Conservation (phyloP, 2,113 vertebrate genomes). For the Rhinoderma darwinii region DNA sequence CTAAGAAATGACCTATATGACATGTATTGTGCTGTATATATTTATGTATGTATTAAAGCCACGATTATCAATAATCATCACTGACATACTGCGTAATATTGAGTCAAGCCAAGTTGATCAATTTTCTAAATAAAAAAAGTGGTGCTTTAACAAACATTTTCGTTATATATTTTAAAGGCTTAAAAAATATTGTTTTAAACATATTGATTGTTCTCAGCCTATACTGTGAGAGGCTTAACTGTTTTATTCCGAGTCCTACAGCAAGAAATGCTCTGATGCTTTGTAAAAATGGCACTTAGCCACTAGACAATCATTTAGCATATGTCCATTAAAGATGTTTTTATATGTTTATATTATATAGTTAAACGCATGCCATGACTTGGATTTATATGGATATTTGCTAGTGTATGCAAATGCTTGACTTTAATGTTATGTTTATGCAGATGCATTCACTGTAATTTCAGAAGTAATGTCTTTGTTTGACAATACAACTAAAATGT, state of each 20-base stretch:
- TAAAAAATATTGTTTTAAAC: constrained; percentile 27
- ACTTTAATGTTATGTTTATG: constrained; percentile 44
- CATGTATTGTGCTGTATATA: not conserved
- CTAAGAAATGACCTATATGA: too few species aligned
- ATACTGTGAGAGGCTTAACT: not conserved
- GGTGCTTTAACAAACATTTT: constrained; percentile 22
- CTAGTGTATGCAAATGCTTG: constrained; percentile 30
- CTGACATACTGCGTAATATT: not conserved
- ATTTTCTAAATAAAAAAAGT: constrained; percentile 7
- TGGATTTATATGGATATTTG: constrained; percentile 18
- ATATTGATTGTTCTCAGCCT: constrained; percentile 37
- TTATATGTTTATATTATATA: constrained; percentile 1
- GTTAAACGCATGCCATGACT: not conserved
- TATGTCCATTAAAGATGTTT: constrained; percentile 41
- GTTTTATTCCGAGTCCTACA: not conserved
- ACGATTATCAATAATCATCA: not conserved
- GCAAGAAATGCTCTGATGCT: constrained; percentile 27
- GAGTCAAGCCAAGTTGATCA: not conserved
- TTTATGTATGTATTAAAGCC: not conserved
- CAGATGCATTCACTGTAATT: constrained; percentile 42
- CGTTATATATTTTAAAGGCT: not conserved
- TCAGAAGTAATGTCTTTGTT: constrained; percentile 38
- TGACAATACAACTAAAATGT: constrained; percentile 39
- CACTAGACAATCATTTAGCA: constrained; percentile 1
- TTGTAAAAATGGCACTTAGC: constrained; percentile 34